Conservation (phyloP, 2,888 invertebrate genomes). For the Glomeris marginata region DNA sequence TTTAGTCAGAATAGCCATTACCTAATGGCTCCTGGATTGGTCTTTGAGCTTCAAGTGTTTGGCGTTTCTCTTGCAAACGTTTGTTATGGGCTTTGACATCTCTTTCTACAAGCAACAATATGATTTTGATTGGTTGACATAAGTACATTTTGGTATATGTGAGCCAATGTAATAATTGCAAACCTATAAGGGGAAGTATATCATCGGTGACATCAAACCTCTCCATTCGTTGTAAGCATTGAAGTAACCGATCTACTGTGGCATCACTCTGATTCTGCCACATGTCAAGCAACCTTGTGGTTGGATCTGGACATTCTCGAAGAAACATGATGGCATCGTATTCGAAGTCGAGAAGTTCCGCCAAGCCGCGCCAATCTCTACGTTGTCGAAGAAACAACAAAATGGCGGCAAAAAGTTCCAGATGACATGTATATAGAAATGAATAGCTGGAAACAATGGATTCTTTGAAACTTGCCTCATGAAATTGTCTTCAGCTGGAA, state of each 20-base stretch:
- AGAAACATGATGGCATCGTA: conserved; percentile 4
- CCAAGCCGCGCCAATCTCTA: conserved; percentile 8
- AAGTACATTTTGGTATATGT: too few relatives aligned
- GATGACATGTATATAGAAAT: background rate
- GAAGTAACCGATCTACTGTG: background rate
- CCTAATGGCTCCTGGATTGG: too few relatives aligned
- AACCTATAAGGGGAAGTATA: conserved; percentile 5
- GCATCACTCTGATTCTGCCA: conserved; percentile 6
- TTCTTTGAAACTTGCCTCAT: background rate
- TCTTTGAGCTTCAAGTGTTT: too few relatives aligned
- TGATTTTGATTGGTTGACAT: too few relatives aligned
- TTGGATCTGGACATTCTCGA: conserved; percentile 2
- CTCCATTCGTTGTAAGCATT: conserved; percentile 6
- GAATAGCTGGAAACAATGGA: background rate
- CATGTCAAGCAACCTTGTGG: background rate
- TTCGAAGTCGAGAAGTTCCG: conserved; percentile 1
- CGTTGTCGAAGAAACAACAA: background rate
- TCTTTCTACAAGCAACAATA: too few relatives aligned
- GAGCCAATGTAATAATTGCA: too few relatives aligned
- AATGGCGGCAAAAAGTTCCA: background rate
- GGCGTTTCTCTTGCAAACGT: too few relatives aligned
- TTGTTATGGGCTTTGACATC: too few relatives aligned
- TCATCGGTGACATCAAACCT: conserved; percentile 4
- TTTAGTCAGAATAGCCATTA: too few relatives aligned
- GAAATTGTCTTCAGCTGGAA: background rate